phyloP scores from a whole-genome alignment of 2,113 vertebrate species.

The rat (Rattus norvegicus) region GRCr8 NC_086024.1:64681501-64682000 shows the following conservation, averaged over 20 bases:
- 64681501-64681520: not conserved
- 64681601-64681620: not conserved
- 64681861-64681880: not conserved
- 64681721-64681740: not conserved
- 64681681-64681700: not conserved
- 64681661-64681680: not conserved
- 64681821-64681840: not conserved
- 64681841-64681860: not conserved
- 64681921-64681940: not conserved
- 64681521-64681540: not conserved
- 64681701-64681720: not conserved
- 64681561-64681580: not conserved
- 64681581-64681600: not conserved
- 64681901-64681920: not conserved
- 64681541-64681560: not conserved
- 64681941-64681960: not conserved
- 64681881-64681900: not conserved
- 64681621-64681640: not conserved
- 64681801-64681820: accelerated
- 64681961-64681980: not conserved
- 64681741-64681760: not conserved
- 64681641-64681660: not conserved
- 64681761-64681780: not conserved
- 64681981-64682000: not conserved
- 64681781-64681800: not conserved